Conservation (phyloP, 2,888 invertebrate species). For the Helleia helle region DNA sequence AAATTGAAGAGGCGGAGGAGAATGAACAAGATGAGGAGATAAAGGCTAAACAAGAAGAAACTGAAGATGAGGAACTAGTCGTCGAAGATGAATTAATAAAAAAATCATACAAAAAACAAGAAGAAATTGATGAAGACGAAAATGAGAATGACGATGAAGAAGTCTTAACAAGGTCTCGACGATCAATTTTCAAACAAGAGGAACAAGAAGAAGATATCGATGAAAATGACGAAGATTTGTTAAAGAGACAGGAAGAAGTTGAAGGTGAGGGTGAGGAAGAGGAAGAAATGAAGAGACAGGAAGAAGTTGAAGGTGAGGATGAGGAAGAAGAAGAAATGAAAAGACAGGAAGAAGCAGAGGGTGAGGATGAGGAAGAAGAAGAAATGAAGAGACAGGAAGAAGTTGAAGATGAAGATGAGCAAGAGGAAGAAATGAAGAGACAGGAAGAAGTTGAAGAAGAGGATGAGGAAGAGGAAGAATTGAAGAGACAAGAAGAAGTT, state of each 20-base stretch:
- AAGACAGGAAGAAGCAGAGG: not conserved
- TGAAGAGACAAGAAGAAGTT: slow-evolving; percentile 14
- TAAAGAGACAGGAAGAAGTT: not conserved
- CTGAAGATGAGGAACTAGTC: slow-evolving; percentile 14
- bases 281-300: not conserved
- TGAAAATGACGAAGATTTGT: not conserved
- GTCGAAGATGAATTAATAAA: slow-evolving; percentile 14
- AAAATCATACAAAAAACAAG: slow-evolving; percentile 1
- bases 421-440: slow-evolving; percentile 8
- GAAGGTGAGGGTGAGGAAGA: not conserved
- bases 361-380: slow-evolving; percentile 14
- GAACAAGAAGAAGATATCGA: slow-evolving; percentile 9
- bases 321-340: not conserved
- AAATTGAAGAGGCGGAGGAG: slow-evolving; percentile 11
- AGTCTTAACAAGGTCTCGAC: slow-evolving; percentile 12
- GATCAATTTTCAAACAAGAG: slow-evolving; percentile 10
- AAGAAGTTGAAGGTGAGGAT: not conserved
- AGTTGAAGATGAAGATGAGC: slow-evolving; percentile 17
- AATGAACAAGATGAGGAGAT: slow-evolving; percentile 20
- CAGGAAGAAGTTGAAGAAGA: slow-evolving; percentile 10
- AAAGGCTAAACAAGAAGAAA: slow-evolving; percentile 20
- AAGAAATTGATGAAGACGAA: not conserved
- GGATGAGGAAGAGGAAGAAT: slow-evolving; percentile 14
- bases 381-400: slow-evolving; percentile 18
- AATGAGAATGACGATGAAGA: slow-evolving; percentile 11